These are phyloP conservation scores for Caenorhabditis virilis DNA, from an alignment of 2,888 invertebrate species.

Conservation along the genomic window DNA sequence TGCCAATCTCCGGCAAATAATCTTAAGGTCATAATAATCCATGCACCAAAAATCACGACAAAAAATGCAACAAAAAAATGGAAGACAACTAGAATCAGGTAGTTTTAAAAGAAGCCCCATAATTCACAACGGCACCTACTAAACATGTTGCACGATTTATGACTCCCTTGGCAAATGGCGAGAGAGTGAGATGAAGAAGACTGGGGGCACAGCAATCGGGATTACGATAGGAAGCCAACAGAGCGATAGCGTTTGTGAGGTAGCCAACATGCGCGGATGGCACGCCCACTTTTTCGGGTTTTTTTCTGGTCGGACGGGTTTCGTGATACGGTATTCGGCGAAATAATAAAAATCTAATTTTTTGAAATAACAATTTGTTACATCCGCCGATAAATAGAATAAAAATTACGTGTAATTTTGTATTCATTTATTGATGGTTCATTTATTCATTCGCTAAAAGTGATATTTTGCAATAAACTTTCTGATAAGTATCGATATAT, in stretches of 20 bases:
- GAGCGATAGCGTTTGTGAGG: too few relatives aligned
- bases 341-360: too few relatives aligned
- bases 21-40: not conserved
- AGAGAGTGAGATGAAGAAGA: conserved; percentile 4
- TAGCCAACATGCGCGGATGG: too few relatives aligned
- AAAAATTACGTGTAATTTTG: too few relatives aligned
- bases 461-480: too few relatives aligned
- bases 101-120: conserved; percentile 11
- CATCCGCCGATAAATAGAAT: too few relatives aligned
- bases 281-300: conserved; percentile 21
- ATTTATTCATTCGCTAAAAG: too few relatives aligned
- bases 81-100: not conserved
- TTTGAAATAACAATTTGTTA: too few relatives aligned
- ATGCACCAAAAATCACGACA: not conserved
- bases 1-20: not conserved
- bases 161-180: conserved; percentile 31
- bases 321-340: too few relatives aligned
- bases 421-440: too few relatives aligned
- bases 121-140: conserved; percentile 42
- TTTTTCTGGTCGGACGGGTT: too few relatives aligned
- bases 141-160: conserved; percentile 46
- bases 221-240: conserved; percentile 13
- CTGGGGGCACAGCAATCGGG: conserved; percentile 6
- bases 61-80: not conserved
- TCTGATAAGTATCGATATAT: too few relatives aligned